These are phyloP conservation scores for Chanos chanos DNA, from an alignment of 2,797 vertebrate species.

Conservation along the genomic window DNA sequence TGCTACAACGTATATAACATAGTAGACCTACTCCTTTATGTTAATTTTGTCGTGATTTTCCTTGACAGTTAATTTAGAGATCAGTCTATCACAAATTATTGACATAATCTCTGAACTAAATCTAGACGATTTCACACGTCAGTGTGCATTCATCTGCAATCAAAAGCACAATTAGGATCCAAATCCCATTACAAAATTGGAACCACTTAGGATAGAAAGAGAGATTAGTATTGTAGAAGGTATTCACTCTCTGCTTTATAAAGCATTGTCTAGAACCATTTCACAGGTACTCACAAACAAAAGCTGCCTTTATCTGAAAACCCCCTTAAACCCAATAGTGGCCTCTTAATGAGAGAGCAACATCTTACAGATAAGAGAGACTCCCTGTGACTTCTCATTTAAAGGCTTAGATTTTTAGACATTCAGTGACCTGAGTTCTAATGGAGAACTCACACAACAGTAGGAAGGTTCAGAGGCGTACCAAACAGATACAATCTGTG, in stretches of 20 bases:
- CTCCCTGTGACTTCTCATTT: neutral
- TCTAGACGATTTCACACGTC: neutral
- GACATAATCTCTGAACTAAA: neutral
- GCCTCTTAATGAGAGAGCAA: neutral
- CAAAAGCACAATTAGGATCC: too few relatives aligned
- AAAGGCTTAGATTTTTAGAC: conserved; percentile 2
- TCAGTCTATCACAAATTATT: neutral
- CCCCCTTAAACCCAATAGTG: neutral
- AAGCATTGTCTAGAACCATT: conserved; percentile 2
- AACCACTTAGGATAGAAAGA: too few relatives aligned
- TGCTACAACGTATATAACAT: too few relatives aligned
- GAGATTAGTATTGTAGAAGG: too few relatives aligned
- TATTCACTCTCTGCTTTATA: neutral
- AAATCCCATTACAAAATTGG: too few relatives aligned
- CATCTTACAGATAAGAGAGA: neutral
- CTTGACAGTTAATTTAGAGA: neutral
- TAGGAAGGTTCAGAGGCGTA: conserved; percentile 26
- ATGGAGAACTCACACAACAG: conserved; percentile 5
- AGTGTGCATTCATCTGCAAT: too few relatives aligned
- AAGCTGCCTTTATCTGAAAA: conserved; percentile 2
- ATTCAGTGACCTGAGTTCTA: conserved; percentile 10
- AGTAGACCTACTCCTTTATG: too few relatives aligned
- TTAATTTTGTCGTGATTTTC: neutral
- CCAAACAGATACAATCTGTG: conserved; percentile 7
- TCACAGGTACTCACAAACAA: neutral